phyloP scores from a whole-genome alignment of 1,140 invertebrate genomes.

The Yoshiicerus persimilis region DNA sequence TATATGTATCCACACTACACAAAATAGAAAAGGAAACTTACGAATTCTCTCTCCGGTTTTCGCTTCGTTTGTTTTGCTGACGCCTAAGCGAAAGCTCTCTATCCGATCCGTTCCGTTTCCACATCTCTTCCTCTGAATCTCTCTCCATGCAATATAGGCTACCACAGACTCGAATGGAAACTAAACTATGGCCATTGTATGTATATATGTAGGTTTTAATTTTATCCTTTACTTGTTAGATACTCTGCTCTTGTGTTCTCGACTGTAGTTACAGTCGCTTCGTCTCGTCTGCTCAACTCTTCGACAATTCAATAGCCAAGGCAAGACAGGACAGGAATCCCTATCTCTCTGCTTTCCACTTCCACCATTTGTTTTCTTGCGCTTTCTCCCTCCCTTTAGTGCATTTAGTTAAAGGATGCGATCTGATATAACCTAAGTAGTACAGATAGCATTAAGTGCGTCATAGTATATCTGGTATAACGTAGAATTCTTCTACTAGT shows the following conservation, averaged over 20 bases:
- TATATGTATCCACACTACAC: no score
- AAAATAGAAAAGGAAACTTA: neutral
- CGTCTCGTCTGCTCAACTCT: neutral
- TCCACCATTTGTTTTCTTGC: neutral
- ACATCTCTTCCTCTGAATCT: neutral
- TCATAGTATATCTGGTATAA: no score
- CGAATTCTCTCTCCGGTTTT: neutral
- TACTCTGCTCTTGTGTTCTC: neutral
- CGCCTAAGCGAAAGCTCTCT: neutral
- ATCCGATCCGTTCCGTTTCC: neutral
- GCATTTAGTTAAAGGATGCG: neutral
- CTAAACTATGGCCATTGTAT: neutral
- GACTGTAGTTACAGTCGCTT: neutral
- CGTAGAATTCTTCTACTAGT: no score
- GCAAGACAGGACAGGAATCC: neutral
- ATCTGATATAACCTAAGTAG: no score
- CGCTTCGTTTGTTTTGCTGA: neutral
- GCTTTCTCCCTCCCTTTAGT: neutral
- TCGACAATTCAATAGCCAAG: neutral
- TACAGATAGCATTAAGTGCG: no score
- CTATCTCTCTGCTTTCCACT: neutral
- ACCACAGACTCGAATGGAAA: no score
- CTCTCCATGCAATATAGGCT: neutral
- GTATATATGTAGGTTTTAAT: neutral
- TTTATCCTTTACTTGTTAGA: neutral